These are phyloP conservation scores for Lytechinus variegatus DNA, from an alignment of 35 echinoderm and acorn worm genomes.

Conservation along the genomic window DNA sequence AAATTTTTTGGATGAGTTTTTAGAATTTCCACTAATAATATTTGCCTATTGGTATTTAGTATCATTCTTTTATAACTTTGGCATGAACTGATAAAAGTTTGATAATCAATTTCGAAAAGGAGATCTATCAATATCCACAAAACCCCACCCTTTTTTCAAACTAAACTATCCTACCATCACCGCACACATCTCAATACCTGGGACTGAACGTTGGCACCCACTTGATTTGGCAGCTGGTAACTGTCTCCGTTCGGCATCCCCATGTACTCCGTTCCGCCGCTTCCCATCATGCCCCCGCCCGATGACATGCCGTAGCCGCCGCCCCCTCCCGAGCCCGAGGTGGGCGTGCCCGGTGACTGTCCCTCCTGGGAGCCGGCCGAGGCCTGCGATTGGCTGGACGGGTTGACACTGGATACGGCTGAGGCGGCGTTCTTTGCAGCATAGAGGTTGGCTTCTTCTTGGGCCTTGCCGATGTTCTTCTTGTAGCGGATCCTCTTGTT, in stretches of 20 bases:
- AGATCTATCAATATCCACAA: no score
- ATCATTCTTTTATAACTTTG: no score
- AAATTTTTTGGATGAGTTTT: no score
- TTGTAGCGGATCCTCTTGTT: slow-evolving; percentile 99
- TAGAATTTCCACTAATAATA: no score
- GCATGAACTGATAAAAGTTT: no score
- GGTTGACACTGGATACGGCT: slow-evolving; percentile 72
- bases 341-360: slow-evolving; percentile 69
- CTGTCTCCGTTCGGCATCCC: slow-evolving; percentile 92
- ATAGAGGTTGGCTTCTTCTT: slow-evolving; percentile 99
- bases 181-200: slow-evolving; percentile 69
- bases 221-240: slow-evolving; percentile 92
- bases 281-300: slow-evolving; percentile 64
- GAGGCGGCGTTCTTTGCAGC: slow-evolving; percentile 99
- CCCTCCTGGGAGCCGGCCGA: slow-evolving; percentile 60
- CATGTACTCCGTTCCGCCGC: slow-evolving; percentile 75
- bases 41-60: no score
- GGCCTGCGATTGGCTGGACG: slow-evolving; percentile 64
- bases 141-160: not conserved
- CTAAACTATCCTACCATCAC: slow-evolving; percentile 17
- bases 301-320: slow-evolving; percentile 63
- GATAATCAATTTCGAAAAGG: no score
- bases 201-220: slow-evolving; percentile 77
- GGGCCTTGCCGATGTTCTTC: slow-evolving; percentile 99
- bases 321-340: slow-evolving; percentile 68